Evolutionary conservation across 2,888 invertebrate species (phyloP).

Genomic region (Polydesmus complanatus): DNA sequence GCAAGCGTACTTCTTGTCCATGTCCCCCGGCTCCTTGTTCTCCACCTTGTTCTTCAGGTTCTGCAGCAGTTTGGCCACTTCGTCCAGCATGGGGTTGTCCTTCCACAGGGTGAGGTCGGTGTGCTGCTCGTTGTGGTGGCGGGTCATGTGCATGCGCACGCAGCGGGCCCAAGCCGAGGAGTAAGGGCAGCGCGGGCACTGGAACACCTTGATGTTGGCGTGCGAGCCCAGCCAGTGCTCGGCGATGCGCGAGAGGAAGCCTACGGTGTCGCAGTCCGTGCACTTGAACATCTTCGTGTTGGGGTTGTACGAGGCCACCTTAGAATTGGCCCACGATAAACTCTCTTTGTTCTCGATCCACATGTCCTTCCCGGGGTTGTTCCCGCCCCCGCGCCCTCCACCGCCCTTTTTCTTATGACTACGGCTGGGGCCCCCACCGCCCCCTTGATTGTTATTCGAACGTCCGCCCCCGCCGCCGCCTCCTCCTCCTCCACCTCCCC

Average conservation of each 20-base stretch:
- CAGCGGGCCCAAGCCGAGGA: slow-evolving; percentile 61
- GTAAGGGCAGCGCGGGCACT: slow-evolving; percentile 54
- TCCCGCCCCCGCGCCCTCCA: slow-evolving; percentile 1
- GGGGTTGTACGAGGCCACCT: slow-evolving; percentile 64
- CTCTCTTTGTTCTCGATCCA: slow-evolving; percentile 59
- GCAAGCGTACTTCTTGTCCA: slow-evolving; percentile 56
- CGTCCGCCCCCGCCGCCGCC: slow-evolving; percentile 6
- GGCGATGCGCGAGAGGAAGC: slow-evolving; percentile 55
- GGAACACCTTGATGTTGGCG: slow-evolving; percentile 49
- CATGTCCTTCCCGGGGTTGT: slow-evolving; percentile 23
- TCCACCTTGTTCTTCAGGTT: slow-evolving; percentile 50
- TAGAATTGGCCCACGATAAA: slow-evolving; percentile 60
- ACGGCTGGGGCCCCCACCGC: slow-evolving; percentile 3
- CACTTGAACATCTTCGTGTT: slow-evolving; percentile 59
- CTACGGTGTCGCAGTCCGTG: slow-evolving; percentile 54
- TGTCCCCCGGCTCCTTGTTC: slow-evolving; percentile 21
- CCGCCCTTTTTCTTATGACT: slow-evolving; percentile 6
- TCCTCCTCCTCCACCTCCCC: slow-evolving; percentile 1
- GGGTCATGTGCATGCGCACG: slow-evolving; percentile 54
- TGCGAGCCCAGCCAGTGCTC: slow-evolving; percentile 64
- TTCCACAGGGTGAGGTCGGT: slow-evolving; percentile 37
- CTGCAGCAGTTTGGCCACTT: slow-evolving; percentile 55
- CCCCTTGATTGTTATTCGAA: background rate
- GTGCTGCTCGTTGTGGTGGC: slow-evolving; percentile 55
- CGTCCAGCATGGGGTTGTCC: slow-evolving; percentile 58